Conservation (phyloP, 2,888 invertebrate genomes). For the Drosophila gaucha region DNA sequence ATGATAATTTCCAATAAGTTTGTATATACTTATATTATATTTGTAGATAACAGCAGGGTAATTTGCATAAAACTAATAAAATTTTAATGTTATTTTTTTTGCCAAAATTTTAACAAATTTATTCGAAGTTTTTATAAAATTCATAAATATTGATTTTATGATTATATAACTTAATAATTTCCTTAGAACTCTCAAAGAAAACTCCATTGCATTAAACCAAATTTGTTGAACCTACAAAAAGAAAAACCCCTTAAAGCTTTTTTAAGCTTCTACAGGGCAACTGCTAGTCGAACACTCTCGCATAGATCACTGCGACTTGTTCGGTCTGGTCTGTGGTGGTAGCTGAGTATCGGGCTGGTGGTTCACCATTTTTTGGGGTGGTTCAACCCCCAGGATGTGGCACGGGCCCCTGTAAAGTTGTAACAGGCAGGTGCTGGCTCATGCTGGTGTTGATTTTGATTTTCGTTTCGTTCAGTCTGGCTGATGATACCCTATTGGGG, state of each 20-base stretch:
- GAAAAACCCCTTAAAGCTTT: too few relatives aligned
- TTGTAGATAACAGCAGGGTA: too few relatives aligned
- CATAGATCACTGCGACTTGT: slow-evolving; percentile 1
- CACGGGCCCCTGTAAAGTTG: slow-evolving; percentile 76
- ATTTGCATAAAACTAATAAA: too few relatives aligned
- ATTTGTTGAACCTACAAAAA: neutral
- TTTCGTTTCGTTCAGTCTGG: slow-evolving; percentile 49
- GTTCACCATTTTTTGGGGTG: slow-evolving; percentile 58
- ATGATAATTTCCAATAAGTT: too few relatives aligned
- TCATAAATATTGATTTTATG: too few relatives aligned
- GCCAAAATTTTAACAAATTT: too few relatives aligned
- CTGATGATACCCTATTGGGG: slow-evolving; percentile 35
- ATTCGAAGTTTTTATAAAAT: too few relatives aligned
- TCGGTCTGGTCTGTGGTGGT: slow-evolving; percentile 17
- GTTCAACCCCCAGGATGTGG: slow-evolving; percentile 76
- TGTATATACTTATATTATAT: too few relatives aligned
- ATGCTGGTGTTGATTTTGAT: slow-evolving; percentile 66
- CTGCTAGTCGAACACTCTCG: neutral
- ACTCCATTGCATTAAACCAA: neutral
- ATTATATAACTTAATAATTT: too few relatives aligned
- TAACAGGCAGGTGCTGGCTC: slow-evolving; percentile 74
- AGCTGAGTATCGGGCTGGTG: slow-evolving; percentile 28
- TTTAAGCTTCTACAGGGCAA: slow-evolving; percentile 7
- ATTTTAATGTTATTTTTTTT: too few relatives aligned
- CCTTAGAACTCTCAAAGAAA: neutral